Evolutionary conservation across 1,140 invertebrate species (phyloP).

Genomic region (Zophobas atratus): DNA sequence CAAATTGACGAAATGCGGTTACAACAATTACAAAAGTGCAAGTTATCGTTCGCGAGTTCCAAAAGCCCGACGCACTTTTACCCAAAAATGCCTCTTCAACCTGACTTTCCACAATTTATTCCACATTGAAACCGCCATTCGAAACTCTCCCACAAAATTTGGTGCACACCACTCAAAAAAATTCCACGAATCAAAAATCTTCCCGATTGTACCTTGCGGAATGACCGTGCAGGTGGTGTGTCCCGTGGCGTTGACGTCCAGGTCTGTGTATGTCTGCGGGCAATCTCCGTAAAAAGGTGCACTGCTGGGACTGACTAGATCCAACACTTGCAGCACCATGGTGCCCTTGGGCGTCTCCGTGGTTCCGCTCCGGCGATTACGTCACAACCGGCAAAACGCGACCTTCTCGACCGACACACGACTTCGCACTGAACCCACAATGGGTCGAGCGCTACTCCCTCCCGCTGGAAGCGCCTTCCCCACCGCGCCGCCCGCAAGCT

Average conservation of each 20-base stretch:
- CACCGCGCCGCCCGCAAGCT: not conserved
- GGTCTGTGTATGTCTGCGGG: constrained; percentile 64
- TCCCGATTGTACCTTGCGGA: constrained; percentile 59
- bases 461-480: constrained; percentile 8
- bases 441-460: constrained; percentile 8
- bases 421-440: constrained; percentile 40
- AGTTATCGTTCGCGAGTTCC: no score
- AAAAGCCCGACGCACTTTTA: no score
- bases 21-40: no score
- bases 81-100: no score
- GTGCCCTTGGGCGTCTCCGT: constrained; percentile 65
- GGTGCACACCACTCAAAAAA: no score
- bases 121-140: no score
- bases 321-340: constrained; percentile 68
- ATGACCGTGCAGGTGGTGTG: constrained; percentile 67
- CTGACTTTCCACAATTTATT: no score
- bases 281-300: constrained; percentile 68
- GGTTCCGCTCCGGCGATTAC: constrained; percentile 57
- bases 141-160: no score
- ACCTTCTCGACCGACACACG: constrained; percentile 43
- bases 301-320: constrained; percentile 64
- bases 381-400: constrained; percentile 61
- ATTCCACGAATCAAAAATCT: no score
- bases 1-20: no score
- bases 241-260: constrained; percentile 65